Base-by-base conservation (phyloP, 2,797 vertebrate species). In the Argentina silus region DNA sequence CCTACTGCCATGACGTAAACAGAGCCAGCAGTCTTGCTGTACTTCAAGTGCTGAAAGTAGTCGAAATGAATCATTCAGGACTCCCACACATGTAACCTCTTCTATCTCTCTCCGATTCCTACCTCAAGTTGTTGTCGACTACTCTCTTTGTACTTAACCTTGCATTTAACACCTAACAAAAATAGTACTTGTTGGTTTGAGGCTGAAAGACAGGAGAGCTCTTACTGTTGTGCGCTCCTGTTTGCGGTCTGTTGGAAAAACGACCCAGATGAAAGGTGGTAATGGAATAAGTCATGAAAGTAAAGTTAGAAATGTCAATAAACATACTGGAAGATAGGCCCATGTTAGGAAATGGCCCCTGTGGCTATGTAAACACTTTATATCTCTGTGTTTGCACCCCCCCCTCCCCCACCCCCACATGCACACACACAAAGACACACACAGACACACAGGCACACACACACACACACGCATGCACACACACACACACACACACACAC, bases 91-190 rank as follows among this genome's bases (percentile, higher is more conserved):
- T 59, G 74, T 88, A 79, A 89, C 90, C 88, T 91, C 87, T 82
- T 76, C 80, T 78, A 76, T 80, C 65, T 44, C 19, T 14, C 15
- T 27, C 14, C 10, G 21, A 19, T n/a, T 59, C 85, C 83, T 84
- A 88, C 90, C 80, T 66, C 6, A 36, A 78, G 78, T 75, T 69
- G 79, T 85, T 83, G 47, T 70, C 82, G 55, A 79, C 85, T 69
- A 78, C 87, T 12, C 82, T 85, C 88, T 92, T 89, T 89, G 88
- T 90, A 90, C 87, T 91, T 91, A 91, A 91, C 90, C 90, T 85
- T 81, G 74, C 78, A 84, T n/a, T n/a, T n/a, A n/a, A n/a, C 82
- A 87, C 90, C 87, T 86, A 81, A 79, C 81, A 84, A 91, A 91
- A 92, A 89, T 90, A 79, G 8, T 87, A 88, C 74, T 36, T 36